Evolutionary conservation across 1,140 invertebrate genomes (phyloP).

Genomic region (Drosophila lacteicornis): DNA sequence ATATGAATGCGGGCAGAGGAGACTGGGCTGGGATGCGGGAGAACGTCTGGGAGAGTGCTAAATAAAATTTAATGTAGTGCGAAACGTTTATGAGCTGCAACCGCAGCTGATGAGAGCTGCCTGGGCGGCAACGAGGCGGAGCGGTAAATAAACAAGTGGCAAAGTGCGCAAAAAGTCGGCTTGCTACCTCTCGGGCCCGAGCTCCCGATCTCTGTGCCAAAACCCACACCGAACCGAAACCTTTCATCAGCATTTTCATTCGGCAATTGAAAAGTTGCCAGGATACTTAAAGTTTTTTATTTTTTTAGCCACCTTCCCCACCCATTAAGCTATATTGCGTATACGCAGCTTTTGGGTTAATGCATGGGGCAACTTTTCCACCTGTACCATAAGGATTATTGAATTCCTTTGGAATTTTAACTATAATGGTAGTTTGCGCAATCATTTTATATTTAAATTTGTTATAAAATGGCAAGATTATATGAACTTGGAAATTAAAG

Average conservation of each 20-base stretch:
- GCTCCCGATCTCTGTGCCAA: background rate
- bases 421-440: no score
- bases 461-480: no score
- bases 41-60: conserved; percentile 51
- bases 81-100: conserved; percentile 83
- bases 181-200: background rate
- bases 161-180: conserved; percentile 71
- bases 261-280: conserved; percentile 64
- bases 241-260: conserved; percentile 57
- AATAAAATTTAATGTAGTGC: conserved; percentile 84
- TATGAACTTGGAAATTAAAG: no score
- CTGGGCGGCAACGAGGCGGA: conserved; percentile 63
- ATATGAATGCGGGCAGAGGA: conserved; percentile 71
- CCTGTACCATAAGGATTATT: no score
- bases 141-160: conserved; percentile 80
- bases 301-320: background rate
- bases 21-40: background rate
- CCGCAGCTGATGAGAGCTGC: conserved; percentile 63
- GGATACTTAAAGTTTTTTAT: conserved; percentile 34
- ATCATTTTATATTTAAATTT: no score
- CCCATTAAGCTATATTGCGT: conserved; percentile 27
- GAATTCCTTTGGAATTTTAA: no score
- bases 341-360: conserved; percentile 49
- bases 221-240: background rate
- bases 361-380: conserved; percentile 40